Evolutionary conservation across 2,113 vertebrate species (phyloP).

Genomic region (Paracanthobrama guichenoti): DNA sequence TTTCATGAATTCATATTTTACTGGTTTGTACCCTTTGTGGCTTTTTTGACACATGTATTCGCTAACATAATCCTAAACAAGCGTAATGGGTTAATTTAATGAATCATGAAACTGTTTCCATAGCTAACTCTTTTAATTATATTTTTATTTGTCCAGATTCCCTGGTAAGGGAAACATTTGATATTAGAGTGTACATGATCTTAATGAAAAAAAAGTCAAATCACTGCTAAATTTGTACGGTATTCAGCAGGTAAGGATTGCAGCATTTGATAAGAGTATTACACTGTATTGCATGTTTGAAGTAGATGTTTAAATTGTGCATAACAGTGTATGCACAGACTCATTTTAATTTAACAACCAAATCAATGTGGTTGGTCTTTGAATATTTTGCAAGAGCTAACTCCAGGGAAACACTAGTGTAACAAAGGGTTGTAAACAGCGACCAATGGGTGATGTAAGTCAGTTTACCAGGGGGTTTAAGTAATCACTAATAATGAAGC

Average conservation of each 20-base stretch:
- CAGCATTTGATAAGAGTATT: not conserved
- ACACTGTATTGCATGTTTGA: not conserved
- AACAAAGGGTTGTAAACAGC: slow-evolving; percentile 9
- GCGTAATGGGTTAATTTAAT: not conserved
- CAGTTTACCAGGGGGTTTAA: not conserved
- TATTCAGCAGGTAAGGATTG: not conserved
- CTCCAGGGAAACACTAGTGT: not conserved
- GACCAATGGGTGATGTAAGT: slow-evolving; percentile 2
- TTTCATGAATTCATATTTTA: not conserved
- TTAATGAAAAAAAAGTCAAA: not conserved
- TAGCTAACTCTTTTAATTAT: slow-evolving; percentile 10
- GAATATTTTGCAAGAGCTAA: not conserved
- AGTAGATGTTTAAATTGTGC: not conserved
- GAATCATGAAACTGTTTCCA: not conserved
- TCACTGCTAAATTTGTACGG: not conserved
- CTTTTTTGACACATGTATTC: not conserved
- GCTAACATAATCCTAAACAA: slow-evolving; percentile 15
- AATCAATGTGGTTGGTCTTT: not conserved
- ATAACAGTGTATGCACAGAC: not conserved
- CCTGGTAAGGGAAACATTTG: not conserved
- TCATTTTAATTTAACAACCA: not conserved
- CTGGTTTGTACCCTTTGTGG: not conserved
- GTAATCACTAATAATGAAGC: not conserved
- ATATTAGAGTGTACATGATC: not conserved
- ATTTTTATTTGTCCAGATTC: not conserved